phyloP scores from a whole-genome alignment of 2,888 invertebrate genomes.

The Nephrotoma guestfalica region DNA sequence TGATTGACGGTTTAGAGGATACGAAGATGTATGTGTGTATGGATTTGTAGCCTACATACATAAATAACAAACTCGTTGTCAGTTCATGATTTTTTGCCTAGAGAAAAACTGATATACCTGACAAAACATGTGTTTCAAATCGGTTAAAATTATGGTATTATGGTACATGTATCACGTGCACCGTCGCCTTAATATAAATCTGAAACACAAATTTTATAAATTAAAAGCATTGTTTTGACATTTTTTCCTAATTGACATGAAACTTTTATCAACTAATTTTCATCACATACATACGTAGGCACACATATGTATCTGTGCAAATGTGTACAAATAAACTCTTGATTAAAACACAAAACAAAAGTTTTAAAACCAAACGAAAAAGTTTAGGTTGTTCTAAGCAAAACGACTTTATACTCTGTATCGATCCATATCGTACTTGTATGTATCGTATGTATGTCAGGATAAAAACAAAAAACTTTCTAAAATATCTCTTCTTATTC shows the following conservation, averaged over 20 bases:
- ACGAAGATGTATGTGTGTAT: neutral
- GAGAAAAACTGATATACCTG: no score
- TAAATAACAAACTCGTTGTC: no score
- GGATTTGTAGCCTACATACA: no score
- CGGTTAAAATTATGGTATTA: no score
- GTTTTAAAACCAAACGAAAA: neutral
- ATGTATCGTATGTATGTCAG: neutral
- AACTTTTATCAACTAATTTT: neutral
- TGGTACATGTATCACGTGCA: neutral
- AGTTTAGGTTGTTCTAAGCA: neutral
- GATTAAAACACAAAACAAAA: neutral
- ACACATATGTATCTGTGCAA: neutral
- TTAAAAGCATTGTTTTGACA: neutral
- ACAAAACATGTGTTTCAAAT: no score
- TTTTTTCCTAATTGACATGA: neutral
- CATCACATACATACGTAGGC: neutral
- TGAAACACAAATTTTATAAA: neutral
- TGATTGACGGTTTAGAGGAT: neutral
- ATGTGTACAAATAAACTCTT: neutral
- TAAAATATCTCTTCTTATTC: neutral
- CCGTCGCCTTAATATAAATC: neutral
- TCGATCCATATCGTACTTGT: neutral
- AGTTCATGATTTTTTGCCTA: no score
- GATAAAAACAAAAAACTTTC: neutral
- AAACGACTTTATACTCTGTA: neutral